Conservation (phyloP, 2,797 vertebrate genomes). For the Clarias fuscus region DNA sequence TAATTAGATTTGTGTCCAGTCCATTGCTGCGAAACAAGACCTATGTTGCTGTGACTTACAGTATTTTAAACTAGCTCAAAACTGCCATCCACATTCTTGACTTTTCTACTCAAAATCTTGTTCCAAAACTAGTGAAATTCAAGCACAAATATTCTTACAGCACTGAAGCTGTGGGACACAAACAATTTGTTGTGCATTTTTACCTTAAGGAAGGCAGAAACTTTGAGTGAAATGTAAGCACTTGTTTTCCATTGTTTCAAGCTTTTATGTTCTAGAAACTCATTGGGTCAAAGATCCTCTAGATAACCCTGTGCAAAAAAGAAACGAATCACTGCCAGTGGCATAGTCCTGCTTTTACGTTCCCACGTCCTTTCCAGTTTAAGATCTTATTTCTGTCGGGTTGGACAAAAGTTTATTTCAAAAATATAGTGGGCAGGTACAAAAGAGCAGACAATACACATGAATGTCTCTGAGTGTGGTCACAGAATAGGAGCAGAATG, state of each 20-base stretch:
- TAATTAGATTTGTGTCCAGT: not conserved
- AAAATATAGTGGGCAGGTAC: not conserved
- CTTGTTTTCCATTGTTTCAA: constrained; percentile 2
- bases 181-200: not conserved
- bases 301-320: not conserved
- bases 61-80: not conserved
- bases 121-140: not conserved
- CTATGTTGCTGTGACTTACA: not conserved
- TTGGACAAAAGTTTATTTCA: not conserved
- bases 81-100: not conserved
- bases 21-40: not conserved
- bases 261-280: not conserved
- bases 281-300: not conserved
- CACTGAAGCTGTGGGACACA: not conserved
- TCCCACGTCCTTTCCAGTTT: not conserved
- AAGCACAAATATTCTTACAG: not conserved
- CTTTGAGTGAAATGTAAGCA: not conserved
- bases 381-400: not conserved
- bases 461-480: not conserved
- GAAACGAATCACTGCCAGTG: not conserved
- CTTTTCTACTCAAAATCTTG: not conserved
- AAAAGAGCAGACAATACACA: not conserved
- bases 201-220: not conserved
- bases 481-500: not conserved
- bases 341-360: not conserved